Evolutionary conservation across 2,888 invertebrate genomes (phyloP), one percentile per base, ranked within the genome.

Genomic region (Drosophila mimica): DNA sequence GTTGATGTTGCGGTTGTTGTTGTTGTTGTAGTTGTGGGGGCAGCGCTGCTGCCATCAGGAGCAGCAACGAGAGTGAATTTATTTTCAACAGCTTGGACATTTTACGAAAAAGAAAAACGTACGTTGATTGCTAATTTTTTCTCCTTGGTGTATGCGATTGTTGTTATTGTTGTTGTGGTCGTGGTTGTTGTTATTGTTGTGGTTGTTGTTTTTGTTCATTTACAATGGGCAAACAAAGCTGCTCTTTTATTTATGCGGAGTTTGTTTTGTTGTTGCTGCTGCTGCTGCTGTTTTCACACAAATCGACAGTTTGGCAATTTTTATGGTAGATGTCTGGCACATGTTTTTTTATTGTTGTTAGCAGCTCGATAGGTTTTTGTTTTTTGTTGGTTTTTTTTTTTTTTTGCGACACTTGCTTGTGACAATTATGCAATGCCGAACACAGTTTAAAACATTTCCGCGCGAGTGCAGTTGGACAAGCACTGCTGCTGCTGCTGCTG

Each of bases 31-130:
- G 70, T 70, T 70, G 86, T 56, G 49, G 53, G 46, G 53, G 70
- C 71, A 76, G 25, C 54, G 86, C 71, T 38, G 74, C 53, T 63
- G 70, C 74, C 58, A 83, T 38, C 68, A 83, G 68, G 51, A 70
- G 79, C 87, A 80, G 76, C 85, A 87, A 84, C 74, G 86, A 89
- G 79, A 87, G 83, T 83, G 86, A 87, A 83, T 87, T 89, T 80
- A 79, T 79, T 70, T 83, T 71, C 67, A 71, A 74, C 72, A 52
- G 56, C 62, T 89, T 86, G 73, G 65, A 72, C 88, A 87, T 87
- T 84, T 84, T 66, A 60, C 56, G 31, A 33, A 49, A 46, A 62
- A 40, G n/a, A 30, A 57, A 62, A 56, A 64, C 67, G 64, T 64
- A 62, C 56, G 53, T 57, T 46, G 74, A 49, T 67, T 64, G 63